Conservation (phyloP, 2,888 invertebrate species). For the Callimorpha dominula region DNA sequence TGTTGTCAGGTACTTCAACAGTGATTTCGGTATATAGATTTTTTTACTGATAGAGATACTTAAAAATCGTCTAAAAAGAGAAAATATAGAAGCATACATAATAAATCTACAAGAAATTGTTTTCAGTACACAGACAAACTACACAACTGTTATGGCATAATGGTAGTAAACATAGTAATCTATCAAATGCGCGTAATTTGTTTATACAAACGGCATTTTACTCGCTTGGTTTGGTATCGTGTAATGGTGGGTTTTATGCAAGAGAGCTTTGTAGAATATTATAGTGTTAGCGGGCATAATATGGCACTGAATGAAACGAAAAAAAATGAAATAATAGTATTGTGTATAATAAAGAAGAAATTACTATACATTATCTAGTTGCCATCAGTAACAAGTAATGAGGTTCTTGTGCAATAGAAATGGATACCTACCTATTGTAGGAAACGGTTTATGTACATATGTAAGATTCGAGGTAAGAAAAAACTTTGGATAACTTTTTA, state of each 20-base stretch:
- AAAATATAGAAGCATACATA: background rate
- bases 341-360: background rate
- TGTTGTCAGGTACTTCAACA: no score
- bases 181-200: conserved; percentile 69
- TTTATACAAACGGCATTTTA: conserved; percentile 69
- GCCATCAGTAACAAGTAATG: background rate
- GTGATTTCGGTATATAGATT: no score
- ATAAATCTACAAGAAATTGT: background rate
- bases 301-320: conserved; percentile 1
- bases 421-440: background rate
- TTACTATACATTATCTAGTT: background rate
- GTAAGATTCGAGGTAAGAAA: background rate
- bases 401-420: background rate
- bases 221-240: conserved; percentile 50
- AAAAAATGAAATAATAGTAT: background rate
- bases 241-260: conserved; percentile 57
- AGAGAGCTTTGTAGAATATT: conserved; percentile 5
- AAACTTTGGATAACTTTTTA: no score
- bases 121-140: background rate
- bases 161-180: conserved; percentile 53
- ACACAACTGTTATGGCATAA: background rate
- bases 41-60: no score
- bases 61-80: background rate
- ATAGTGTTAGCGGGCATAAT: background rate
- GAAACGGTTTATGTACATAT: background rate